Conservation (phyloP, 2,797 vertebrate species). For the Leptodactylus fallax region DNA sequence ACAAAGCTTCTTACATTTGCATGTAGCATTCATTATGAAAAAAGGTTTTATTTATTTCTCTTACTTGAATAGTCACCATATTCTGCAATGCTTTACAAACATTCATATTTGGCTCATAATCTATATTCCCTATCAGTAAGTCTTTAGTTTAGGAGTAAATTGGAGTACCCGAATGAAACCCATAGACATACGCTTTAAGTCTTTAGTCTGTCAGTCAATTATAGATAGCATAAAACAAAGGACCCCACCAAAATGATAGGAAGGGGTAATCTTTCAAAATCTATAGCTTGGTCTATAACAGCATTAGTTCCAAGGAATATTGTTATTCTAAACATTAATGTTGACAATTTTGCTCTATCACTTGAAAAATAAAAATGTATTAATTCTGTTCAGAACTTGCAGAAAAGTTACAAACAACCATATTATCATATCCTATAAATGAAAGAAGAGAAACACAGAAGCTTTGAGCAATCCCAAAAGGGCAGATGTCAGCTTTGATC, state of each 20-base stretch:
- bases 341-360: no score
- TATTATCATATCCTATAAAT: slow-evolving; percentile 34
- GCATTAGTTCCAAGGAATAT: not conserved
- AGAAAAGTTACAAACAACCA: slow-evolving; percentile 5
- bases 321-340: not conserved
- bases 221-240: not conserved
- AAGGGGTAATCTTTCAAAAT: not conserved
- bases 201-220: not conserved
- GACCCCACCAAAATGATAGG: not conserved
- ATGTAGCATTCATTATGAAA: no score
- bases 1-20: no score
- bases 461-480: slow-evolving; percentile 63
- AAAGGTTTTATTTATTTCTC: no score
- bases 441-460: slow-evolving; percentile 50
- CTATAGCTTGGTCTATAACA: not conserved
- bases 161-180: no score
- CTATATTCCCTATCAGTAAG: no score
- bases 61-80: no score
- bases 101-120: no score
- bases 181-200: no score
- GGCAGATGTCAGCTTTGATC: slow-evolving; percentile 61
- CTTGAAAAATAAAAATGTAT: not conserved
- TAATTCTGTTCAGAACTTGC: slow-evolving; percentile 18
- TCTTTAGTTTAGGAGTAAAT: no score
- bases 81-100: no score